Evolutionary conservation across 2,888 invertebrate species (phyloP).

Genomic region (Phytoseiulus persimilis): DNA sequence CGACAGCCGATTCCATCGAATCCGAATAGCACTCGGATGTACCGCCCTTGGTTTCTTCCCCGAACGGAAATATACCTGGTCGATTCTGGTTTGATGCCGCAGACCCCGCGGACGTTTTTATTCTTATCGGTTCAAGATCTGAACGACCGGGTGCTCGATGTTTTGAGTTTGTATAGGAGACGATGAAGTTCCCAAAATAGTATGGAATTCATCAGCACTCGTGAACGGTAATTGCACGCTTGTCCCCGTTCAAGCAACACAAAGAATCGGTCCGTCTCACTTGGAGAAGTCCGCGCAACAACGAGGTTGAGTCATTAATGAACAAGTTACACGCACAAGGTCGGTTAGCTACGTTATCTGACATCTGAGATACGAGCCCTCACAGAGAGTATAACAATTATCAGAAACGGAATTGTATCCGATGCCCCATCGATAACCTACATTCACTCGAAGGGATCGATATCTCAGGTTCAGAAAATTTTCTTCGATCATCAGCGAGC

Average conservation of each 20-base stretch:
- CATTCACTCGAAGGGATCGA: neutral
- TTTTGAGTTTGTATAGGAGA: neutral
- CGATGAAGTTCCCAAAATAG: neutral
- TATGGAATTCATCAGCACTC: neutral
- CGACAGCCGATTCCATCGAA: no score
- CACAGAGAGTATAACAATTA: neutral
- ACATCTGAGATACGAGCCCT: neutral
- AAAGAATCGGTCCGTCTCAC: neutral
- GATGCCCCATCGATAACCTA: neutral
- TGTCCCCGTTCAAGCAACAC: neutral
- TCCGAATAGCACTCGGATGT: no score
- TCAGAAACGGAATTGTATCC: neutral
- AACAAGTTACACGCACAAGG: neutral
- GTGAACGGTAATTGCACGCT: neutral
- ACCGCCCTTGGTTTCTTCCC: no score
- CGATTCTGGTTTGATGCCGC: no score
- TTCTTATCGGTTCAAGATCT: neutral
- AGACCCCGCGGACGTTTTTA: neutral
- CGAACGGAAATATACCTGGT: no score
- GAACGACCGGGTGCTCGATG: neutral
- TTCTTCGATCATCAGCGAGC: neutral
- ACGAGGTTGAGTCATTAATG: neutral
- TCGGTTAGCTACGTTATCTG: neutral
- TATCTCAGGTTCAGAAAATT: neutral
- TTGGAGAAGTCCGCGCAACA: neutral